Evolutionary conservation across 2,888 invertebrate genomes (phyloP).

Genomic region (Yponomeuta cagnagella): DNA sequence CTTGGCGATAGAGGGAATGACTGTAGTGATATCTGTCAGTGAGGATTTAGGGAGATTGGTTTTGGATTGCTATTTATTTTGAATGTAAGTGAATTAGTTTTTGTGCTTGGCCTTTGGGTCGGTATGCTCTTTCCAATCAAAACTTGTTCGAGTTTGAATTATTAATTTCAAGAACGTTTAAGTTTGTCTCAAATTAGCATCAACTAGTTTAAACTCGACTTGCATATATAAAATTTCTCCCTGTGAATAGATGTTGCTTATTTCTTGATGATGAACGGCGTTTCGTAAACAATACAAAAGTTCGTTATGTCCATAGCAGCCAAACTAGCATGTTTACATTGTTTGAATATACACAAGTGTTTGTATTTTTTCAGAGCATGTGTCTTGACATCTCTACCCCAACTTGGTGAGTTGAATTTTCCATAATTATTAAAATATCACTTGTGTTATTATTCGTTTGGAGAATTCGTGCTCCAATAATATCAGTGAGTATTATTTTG

Average conservation of each 20-base stretch:
- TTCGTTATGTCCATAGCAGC: neutral
- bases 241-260: neutral
- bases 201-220: neutral
- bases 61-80: neutral
- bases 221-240: neutral
- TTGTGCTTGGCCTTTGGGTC: neutral
- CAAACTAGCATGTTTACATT: neutral
- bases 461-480: neutral
- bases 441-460: neutral
- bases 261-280: neutral
- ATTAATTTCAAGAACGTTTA: neutral
- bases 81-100: constrained; percentile 10
- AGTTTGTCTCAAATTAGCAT: constrained; percentile 19
- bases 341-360: constrained; percentile 10
- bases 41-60: neutral
- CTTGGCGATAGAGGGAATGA: constrained; percentile 55
- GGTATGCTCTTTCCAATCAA: constrained; percentile 25
- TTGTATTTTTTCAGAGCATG: constrained; percentile 10
- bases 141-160: neutral
- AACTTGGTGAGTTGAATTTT: constrained; percentile 6
- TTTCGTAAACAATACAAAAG: neutral
- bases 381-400: constrained; percentile 3
- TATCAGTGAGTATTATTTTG: neutral
- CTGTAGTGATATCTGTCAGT: constrained; percentile 29
- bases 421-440: neutral